A percentile compares a stretch with the other conserved stretches of the same genome.
Conservation (phyloP, 2,113 vertebrate species). For the Psammodynastes pulverulentus region DNA sequence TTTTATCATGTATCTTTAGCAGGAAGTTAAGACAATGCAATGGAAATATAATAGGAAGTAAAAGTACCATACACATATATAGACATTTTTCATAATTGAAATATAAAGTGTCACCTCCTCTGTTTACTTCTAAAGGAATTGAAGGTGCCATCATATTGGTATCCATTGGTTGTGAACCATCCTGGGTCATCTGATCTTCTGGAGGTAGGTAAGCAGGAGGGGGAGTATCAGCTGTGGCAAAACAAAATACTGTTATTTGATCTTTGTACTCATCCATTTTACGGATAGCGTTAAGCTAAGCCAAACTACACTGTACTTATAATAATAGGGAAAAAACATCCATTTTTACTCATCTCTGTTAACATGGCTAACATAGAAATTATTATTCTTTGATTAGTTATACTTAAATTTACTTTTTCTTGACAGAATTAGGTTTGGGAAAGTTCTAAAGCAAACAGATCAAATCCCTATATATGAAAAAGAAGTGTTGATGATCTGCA, state of each 20-base stretch:
- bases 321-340: slow-evolving; percentile 38
- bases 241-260: slow-evolving; percentile 33
- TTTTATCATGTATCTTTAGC: not conserved
- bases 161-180: slow-evolving; percentile 96
- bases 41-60: not conserved
- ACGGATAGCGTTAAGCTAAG: slow-evolving; percentile 42
- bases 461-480: not conserved
- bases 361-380: not conserved
- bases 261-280: slow-evolving; percentile 24
- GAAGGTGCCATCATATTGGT: slow-evolving; percentile 89
- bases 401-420: not conserved
- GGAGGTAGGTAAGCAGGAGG: slow-evolving; percentile 96
- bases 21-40: not conserved
- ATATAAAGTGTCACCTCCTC: slow-evolving; percentile 71
- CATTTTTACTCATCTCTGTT: slow-evolving; percentile 8
- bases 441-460: not conserved
- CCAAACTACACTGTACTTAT: slow-evolving; percentile 43
- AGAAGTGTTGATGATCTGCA: not conserved
- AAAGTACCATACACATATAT: not conserved
- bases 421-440: not conserved
- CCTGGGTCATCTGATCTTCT: slow-evolving; percentile 94
- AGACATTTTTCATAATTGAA: not conserved
- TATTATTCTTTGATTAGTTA: not conserved
- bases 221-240: slow-evolving; percentile 83
- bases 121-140: slow-evolving; percentile 81